Percentiles rank a stretch among this genome's conserved stretches.
These are phyloP conservation scores for Chromis chromis DNA, from an alignment of 2,797 vertebrate species.

Conservation along the genomic window DNA sequence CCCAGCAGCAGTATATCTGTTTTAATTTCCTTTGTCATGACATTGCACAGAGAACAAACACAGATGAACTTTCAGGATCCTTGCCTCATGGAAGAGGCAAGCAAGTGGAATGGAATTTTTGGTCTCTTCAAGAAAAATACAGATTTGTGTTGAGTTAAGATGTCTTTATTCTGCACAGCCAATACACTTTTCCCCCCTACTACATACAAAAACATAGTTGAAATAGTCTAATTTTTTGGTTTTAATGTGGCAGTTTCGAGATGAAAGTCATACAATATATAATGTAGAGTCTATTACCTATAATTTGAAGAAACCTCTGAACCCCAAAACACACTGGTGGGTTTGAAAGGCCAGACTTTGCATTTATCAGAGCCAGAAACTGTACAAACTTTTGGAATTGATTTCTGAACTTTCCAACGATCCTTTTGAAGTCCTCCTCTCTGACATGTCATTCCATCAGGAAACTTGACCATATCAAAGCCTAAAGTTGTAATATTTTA, in stretches of 20 bases:
- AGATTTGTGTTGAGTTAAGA: too few species aligned
- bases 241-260: neutral
- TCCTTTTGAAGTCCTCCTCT: too few species aligned
- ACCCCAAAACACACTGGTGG: too few species aligned
- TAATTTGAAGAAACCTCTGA: neutral
- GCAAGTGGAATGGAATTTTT: neutral
- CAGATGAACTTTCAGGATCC: slow-evolving; percentile 50
- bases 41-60: slow-evolving; percentile 50
- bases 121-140: neutral
- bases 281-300: neutral
- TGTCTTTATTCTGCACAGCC: too few species aligned
- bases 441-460: too few species aligned
- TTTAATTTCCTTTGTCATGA: slow-evolving; percentile 67
- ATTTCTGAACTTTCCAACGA: too few species aligned
- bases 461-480: too few species aligned
- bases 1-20: slow-evolving; percentile 76
- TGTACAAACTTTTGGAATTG: too few species aligned
- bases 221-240: neutral
- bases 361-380: too few species aligned
- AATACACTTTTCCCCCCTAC: neutral
- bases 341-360: too few species aligned
- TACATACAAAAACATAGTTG: neutral
- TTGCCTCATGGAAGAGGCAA: slow-evolving; percentile 18
- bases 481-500: too few species aligned
- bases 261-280: neutral